Conservation (phyloP, 2,797 vertebrate species). For the Periophthalmus magnuspinnatus region DNA sequence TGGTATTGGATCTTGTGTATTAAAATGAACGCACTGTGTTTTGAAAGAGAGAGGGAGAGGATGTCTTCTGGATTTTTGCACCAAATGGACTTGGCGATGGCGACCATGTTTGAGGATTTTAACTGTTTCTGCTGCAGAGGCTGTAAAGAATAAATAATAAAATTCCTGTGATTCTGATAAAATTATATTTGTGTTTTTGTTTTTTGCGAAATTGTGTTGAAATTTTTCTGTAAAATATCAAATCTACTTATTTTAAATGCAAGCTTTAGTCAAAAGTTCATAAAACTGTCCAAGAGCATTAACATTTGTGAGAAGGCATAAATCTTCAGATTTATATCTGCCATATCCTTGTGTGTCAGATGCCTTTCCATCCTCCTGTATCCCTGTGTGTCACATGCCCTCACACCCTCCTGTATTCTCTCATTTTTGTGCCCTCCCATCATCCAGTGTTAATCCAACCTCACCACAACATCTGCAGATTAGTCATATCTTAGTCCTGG, state of each 20-base stretch:
- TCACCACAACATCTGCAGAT: too few species aligned
- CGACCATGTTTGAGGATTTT: slow-evolving; percentile 36
- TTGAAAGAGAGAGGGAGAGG: background rate
- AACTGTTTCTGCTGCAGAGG: slow-evolving; percentile 55
- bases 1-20: slow-evolving; percentile 30
- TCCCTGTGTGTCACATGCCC: too few species aligned
- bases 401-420: too few species aligned
- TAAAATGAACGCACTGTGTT: background rate
- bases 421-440: too few species aligned
- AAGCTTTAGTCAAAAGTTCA: too few species aligned
- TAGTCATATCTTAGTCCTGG: too few species aligned
- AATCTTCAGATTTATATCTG: background rate
- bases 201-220: background rate
- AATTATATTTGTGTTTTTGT: background rate
- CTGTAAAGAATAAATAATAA: slow-evolving; percentile 54
- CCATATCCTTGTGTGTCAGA: too few species aligned
- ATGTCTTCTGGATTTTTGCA: slow-evolving; percentile 18
- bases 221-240: too few species aligned
- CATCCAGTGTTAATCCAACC: too few species aligned
- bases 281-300: background rate
- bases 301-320: background rate
- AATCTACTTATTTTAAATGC: too few species aligned
- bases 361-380: too few species aligned
- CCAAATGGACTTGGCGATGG: slow-evolving; percentile 19
- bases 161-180: slow-evolving; percentile 54